Conservation (phyloP, 2,888 invertebrate species). For the Lymantria monacha region DNA sequence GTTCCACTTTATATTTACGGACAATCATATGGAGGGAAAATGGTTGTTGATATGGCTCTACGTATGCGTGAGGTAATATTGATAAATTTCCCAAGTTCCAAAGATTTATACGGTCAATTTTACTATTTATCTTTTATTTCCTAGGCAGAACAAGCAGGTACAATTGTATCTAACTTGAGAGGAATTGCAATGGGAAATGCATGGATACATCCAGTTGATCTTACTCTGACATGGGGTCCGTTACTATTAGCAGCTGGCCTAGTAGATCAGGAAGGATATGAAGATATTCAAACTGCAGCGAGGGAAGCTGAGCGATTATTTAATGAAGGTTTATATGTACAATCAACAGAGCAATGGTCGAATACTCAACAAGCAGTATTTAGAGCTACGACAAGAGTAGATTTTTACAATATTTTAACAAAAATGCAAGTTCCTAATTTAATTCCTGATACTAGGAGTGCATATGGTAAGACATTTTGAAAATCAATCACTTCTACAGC, state of each 20-base stretch:
- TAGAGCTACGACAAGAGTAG: conserved; percentile 84
- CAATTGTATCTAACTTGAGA: conserved; percentile 85
- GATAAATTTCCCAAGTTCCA: no score
- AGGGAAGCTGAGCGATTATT: conserved; percentile 79
- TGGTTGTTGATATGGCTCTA: conserved; percentile 92
- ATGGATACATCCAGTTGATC: conserved; percentile 94
- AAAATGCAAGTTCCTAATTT: conserved; percentile 49
- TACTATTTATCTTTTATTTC: neutral
- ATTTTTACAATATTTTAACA: conserved; percentile 91
- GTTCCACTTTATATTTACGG: conserved; percentile 92
- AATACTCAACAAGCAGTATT: conserved; percentile 84
- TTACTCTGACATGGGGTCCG: conserved; percentile 92
- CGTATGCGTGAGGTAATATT: conserved; percentile 79
- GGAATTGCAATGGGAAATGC: conserved; percentile 94
- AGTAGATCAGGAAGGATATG: conserved; percentile 85
- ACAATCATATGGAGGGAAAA: conserved; percentile 97
- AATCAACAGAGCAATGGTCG: conserved; percentile 85
- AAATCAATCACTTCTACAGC: neutral
- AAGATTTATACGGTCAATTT: no score
- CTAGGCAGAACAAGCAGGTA: conserved; percentile 84
- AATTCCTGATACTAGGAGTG: conserved; percentile 40
- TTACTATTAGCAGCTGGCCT: conserved; percentile 88
- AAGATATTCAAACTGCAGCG: conserved; percentile 82
- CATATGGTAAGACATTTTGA: conserved; percentile 37
- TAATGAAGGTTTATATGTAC: conserved; percentile 78